Conservation (phyloP, 2,888 invertebrate species). For the Pollenia angustigena region DNA sequence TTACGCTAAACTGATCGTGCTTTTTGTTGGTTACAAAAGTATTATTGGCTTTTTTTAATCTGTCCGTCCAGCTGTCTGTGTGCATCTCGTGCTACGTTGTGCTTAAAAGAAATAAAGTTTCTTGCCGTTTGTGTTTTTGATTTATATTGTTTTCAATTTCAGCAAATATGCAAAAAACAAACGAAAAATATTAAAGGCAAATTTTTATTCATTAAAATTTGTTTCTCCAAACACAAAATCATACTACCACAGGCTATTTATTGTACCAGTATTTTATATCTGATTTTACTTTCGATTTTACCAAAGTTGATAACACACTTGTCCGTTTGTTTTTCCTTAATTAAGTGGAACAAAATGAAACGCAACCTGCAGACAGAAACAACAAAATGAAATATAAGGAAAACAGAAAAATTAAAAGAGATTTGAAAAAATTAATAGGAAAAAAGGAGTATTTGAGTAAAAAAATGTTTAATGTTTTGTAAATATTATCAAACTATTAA, state of each 20-base stretch:
- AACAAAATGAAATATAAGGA: background rate
- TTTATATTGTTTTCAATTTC: background rate
- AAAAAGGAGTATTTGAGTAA: background rate
- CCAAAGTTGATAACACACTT: constrained; percentile 39
- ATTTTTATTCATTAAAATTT: constrained; percentile 36
- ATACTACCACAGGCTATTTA: background rate
- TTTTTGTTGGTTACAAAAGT: constrained; percentile 38
- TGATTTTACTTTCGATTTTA: constrained; percentile 55
- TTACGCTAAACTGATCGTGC: constrained; percentile 65
- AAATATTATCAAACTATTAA: constrained; percentile 1
- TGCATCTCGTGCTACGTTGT: constrained; percentile 48
- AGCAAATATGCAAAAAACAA: background rate
- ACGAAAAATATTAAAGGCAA: constrained; percentile 40
- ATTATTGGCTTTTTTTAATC: constrained; percentile 2
- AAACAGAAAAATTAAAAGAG: constrained; percentile 4
- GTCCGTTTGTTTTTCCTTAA: constrained; percentile 45
- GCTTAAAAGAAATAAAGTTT: background rate
- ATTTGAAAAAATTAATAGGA: too few relatives aligned
- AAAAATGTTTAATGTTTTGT: constrained; percentile 5
- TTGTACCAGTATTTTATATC: constrained; percentile 38
- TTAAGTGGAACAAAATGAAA: constrained; percentile 41
- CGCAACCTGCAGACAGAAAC: background rate
- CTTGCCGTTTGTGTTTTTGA: constrained; percentile 2
- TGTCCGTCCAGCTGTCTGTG: constrained; percentile 7
- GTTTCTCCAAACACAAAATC: background rate